Evolutionary conservation across 2,888 invertebrate species (phyloP).

Genomic region (Drosophila cognata): DNA sequence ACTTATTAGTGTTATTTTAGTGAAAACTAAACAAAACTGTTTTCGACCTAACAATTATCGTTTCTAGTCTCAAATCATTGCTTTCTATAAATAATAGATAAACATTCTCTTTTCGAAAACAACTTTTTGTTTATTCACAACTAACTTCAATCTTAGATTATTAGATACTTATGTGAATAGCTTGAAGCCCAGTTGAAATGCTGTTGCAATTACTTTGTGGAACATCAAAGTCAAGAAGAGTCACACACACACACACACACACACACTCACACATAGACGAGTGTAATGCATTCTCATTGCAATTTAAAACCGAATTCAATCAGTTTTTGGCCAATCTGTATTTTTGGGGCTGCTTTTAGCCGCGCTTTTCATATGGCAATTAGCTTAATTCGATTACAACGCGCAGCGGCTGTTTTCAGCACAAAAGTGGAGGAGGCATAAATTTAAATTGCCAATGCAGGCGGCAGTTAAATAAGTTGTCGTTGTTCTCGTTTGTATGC

Average conservation of each 20-base stretch:
- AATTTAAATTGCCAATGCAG: constrained; percentile 49
- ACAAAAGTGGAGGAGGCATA: constrained; percentile 32
- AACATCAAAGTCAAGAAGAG: constrained; percentile 17
- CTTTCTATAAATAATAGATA: not conserved
- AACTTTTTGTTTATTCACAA: too few species aligned
- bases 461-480: constrained; percentile 17
- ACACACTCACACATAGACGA: not conserved
- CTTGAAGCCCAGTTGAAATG: not conserved
- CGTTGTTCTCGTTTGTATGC: constrained; percentile 11
- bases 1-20: not conserved
- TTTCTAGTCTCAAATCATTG: not conserved
- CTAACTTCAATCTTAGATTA: not conserved
- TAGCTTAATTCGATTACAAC: constrained; percentile 78
- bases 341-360: constrained; percentile 18
- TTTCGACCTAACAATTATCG: not conserved
- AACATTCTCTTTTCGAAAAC: too few species aligned
- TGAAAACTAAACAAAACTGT: not conserved
- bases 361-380: constrained; percentile 63
- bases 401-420: constrained; percentile 33
- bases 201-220: constrained; percentile 7
- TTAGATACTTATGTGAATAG: not conserved
- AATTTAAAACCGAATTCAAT: constrained; percentile 65
- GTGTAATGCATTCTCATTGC: constrained; percentile 28
- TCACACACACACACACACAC: not conserved
- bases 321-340: constrained; percentile 40